Evolutionary conservation across 2,797 vertebrate species (phyloP), one percentile per base, ranked within the genome.

Genomic region (Gymnopithys bicolor): DNA sequence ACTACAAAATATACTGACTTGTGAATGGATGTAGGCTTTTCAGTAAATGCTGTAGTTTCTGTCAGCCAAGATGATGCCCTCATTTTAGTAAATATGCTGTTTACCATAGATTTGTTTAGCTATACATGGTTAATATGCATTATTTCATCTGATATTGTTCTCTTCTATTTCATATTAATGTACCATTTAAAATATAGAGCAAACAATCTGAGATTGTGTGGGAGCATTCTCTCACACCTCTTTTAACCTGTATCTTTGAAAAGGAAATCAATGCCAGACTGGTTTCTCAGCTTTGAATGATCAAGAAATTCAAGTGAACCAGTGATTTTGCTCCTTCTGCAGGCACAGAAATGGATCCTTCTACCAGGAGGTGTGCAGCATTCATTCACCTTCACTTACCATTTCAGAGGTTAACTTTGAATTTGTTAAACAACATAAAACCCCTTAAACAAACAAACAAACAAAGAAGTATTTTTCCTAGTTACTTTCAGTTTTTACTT

Each of bases 21-120:
- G 43, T n/a, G 95, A 94, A 84, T 60, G 43, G 39, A 64, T 90
- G 35, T 8, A 87, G 39, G 45, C 43, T 90, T 86, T 93, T 80
- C 66, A 88, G 46, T 75, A 91, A 94, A 73, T 76, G 73, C 35
- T 93, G 74, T 55, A 59, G 76, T 67, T 94, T 85, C 69, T 66
- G 64, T 82, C 80, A 88, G 43, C n/a, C 79, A 84, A 53, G 58
- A 81, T 52, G 71, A 78, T 9, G 17, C 10, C 46, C 39, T 80
- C 32, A 77, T 59, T 91, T 88, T 82, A 84, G 66, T 81, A 91
- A 86, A 75, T 52, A 87, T 2, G 6, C 45, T 75, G 28, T 58
- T 90, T 91, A 62, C 63, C 2, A 5, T 19, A 78, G 33, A 60
- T 90, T 58, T 86, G 25, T 68, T 78, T 59, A 79, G 21, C 78